Evolutionary conservation across 2,888 invertebrate species (phyloP).

Genomic region (Idaea biselata): DNA sequence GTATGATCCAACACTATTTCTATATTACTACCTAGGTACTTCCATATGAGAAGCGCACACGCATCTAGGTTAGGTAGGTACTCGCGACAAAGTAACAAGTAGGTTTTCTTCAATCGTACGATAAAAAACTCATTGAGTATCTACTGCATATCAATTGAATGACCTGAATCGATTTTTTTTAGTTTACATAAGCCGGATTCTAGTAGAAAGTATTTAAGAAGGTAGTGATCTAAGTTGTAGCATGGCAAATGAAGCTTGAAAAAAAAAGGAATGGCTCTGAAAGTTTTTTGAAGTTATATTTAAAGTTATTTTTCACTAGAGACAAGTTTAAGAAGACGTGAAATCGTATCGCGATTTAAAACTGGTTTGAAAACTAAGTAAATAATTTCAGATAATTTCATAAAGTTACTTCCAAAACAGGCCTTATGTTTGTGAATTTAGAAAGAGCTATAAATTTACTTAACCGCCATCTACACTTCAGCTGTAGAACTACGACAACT

Average conservation of each 20-base stretch:
- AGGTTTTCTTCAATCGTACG: neutral
- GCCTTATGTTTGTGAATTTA: too few species aligned
- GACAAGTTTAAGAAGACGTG: too few species aligned
- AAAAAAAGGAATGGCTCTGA: too few species aligned
- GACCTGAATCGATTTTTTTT: neutral
- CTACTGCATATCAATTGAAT: neutral
- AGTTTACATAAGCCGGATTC: neutral
- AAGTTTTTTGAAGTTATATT: too few species aligned
- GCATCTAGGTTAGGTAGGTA: neutral
- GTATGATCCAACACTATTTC: too few species aligned
- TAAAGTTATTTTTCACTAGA: too few species aligned
- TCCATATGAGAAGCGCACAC: neutral
- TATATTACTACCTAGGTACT: neutral
- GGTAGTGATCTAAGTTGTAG: too few species aligned
- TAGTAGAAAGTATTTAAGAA: neutral
- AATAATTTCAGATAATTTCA: too few species aligned
- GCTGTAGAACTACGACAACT: neutral
- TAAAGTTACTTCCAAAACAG: too few species aligned
- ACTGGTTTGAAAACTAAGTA: too few species aligned
- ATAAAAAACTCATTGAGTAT: neutral
- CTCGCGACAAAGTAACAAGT: neutral
- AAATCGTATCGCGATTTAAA: too few species aligned
- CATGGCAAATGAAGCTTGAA: too few species aligned
- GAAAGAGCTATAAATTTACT: neutral
- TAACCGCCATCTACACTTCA: neutral